Conservation (phyloP, 2,113 vertebrate species). For the Chascanopsetta lugubris region DNA sequence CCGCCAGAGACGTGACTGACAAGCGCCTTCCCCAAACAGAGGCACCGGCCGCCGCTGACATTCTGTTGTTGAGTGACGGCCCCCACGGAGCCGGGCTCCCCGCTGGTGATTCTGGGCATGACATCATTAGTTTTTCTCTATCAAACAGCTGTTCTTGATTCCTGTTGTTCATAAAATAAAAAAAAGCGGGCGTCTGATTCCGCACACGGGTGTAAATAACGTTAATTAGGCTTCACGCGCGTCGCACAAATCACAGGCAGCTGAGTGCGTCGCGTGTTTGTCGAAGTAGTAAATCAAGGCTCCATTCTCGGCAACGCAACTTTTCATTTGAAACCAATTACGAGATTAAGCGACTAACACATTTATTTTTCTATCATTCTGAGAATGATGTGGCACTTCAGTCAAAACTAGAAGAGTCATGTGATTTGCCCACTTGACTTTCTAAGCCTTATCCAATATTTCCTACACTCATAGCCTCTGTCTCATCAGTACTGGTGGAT, state of each 20-base stretch:
- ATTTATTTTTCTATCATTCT: constrained; percentile 1
- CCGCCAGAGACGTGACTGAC: constrained; percentile 74
- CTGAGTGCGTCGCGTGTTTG: constrained; percentile 19
- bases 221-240: constrained; percentile 42
- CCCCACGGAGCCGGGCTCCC: constrained; percentile 55
- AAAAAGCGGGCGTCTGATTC: constrained; percentile 44
- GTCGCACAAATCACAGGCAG: constrained; percentile 29
- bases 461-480: too few relatives aligned
- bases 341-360: constrained; percentile 7
- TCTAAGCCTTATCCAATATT: too few relatives aligned
- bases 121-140: constrained; percentile 76
- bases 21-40: constrained; percentile 77
- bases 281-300: constrained; percentile 38
- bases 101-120: constrained; percentile 68
- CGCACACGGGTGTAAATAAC: constrained; percentile 52
- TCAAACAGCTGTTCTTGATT: constrained; percentile 70
- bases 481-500: too few relatives aligned
- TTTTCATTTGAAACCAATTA: constrained; percentile 26
- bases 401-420: too few relatives aligned
- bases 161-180: constrained; percentile 49
- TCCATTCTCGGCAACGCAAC: constrained; percentile 6
- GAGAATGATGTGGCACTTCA: not conserved
- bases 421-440: too few relatives aligned
- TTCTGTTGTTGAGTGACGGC: constrained; percentile 71
- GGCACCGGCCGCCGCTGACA: constrained; percentile 53